These are phyloP conservation scores for Corythornis vintsioides DNA, from an alignment of 2,113 vertebrate species.

Conservation along the genomic window DNA sequence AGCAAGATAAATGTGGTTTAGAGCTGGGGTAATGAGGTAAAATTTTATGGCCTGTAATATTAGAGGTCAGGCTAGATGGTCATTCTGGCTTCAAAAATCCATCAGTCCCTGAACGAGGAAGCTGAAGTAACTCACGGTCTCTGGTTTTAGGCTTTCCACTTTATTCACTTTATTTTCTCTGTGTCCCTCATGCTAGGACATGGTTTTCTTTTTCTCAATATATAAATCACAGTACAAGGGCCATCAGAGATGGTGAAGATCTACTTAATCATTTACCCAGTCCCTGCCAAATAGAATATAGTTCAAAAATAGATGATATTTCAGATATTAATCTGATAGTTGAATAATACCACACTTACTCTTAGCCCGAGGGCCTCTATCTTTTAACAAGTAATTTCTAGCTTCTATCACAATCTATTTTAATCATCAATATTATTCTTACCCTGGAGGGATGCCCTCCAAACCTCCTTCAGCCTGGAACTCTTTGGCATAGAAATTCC, in stretches of 20 bases:
- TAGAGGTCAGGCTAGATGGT: constrained; percentile 15
- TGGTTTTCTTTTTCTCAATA: not conserved
- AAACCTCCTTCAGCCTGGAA: constrained; percentile 37
- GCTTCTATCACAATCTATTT: constrained; percentile 27
- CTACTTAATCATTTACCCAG: constrained; percentile 26
- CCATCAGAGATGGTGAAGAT: constrained; percentile 14
- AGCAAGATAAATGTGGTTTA: not conserved
- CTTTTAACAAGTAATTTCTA: constrained; percentile 35
- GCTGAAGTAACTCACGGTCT: not conserved
- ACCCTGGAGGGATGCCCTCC: constrained; percentile 15
- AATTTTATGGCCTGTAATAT: constrained; percentile 32
- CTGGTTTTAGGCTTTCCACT: constrained; percentile 6
- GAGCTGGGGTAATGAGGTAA: not conserved
- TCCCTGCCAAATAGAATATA: not conserved
- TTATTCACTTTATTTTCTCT: not conserved
- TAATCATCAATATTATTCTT: constrained; percentile 55
- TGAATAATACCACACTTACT: constrained; percentile 6
- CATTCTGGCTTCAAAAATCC: constrained; percentile 15
- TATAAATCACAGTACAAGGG: constrained; percentile 28
- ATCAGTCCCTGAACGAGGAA: not conserved
- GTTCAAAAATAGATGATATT: constrained; percentile 16
- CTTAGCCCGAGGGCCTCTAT: constrained; percentile 13
- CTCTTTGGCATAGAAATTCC: constrained; percentile 2
- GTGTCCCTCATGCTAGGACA: not conserved
- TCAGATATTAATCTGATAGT: constrained; percentile 21